Evolutionary conservation across 2,797 vertebrate species (phyloP).

Genomic region (Acomys russatus): DNA sequence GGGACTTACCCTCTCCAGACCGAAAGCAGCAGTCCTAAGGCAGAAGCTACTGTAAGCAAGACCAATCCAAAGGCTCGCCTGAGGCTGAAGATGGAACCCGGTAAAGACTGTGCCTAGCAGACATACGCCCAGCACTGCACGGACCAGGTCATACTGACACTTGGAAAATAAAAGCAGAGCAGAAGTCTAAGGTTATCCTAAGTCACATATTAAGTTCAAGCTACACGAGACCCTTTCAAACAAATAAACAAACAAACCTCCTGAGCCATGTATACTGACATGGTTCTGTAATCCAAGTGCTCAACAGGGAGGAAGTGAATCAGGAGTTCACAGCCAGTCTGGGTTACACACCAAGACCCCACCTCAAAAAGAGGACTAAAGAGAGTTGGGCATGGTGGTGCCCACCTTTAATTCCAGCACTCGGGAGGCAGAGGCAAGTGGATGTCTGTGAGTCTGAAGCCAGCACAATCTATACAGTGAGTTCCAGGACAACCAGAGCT

Average conservation of each 20-base stretch:
- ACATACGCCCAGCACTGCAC: neutral
- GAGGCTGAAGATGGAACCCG: neutral
- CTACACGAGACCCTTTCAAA: neutral
- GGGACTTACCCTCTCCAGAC: neutral
- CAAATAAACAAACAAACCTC: neutral
- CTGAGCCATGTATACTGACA: neutral
- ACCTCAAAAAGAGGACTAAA: neutral
- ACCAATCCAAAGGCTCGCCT: neutral
- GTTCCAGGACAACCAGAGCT: neutral
- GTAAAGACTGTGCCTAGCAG: neutral
- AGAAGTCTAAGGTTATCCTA: neutral
- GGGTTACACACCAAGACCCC: neutral
- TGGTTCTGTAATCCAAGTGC: neutral
- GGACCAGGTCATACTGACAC: neutral
- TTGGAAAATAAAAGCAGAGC: neutral
- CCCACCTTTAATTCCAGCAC: neutral
- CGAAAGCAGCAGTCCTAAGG: neutral
- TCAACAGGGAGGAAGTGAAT: neutral
- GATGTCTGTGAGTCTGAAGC: neutral
- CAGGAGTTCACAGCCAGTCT: neutral
- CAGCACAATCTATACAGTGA: neutral
- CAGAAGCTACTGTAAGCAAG: neutral
- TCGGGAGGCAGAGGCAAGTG: neutral
- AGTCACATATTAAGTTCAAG: neutral
- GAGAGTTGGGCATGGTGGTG: neutral